A percentile compares a stretch with the other conserved stretches of the same genome.
Evolutionary conservation across 2,888 invertebrate genomes (phyloP).

Genomic region (Agrotis exclamationis): DNA sequence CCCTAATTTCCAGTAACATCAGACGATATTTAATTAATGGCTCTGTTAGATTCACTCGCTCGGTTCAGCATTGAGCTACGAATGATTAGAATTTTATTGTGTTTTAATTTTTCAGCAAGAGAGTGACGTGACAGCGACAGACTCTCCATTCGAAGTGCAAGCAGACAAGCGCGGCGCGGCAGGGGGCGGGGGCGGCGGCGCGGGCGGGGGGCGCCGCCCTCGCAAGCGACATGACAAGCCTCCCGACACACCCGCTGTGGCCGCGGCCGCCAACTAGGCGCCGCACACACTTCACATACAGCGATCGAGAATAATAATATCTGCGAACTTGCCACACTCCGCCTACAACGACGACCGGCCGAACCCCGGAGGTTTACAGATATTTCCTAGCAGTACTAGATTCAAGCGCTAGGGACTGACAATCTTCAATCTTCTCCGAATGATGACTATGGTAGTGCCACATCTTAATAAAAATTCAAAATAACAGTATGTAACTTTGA

Average conservation of each 20-base stretch:
- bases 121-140: conserved; percentile 88
- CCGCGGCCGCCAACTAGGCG: conserved; percentile 71
- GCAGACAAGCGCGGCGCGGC: conserved; percentile 91
- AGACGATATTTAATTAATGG: too few species aligned
- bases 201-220: conserved; percentile 84
- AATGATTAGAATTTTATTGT: too few species aligned
- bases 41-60: too few species aligned
- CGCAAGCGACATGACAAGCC: conserved; percentile 85
- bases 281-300: background rate
- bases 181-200: conserved; percentile 85
- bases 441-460: conserved; percentile 18
- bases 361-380: conserved; percentile 2
- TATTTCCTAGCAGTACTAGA: conserved; percentile 27
- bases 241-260: conserved; percentile 77
- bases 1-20: too few species aligned
- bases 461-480: conserved; percentile 24
- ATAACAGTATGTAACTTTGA: conserved; percentile 28
- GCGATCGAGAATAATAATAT: background rate
- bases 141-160: conserved; percentile 91
- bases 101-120: conserved; percentile 72
- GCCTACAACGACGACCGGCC: conserved; percentile 10
- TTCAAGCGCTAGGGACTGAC: conserved; percentile 53
- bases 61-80: too few species aligned
- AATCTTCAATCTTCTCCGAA: conserved; percentile 22
- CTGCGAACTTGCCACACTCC: conserved; percentile 11